These are phyloP conservation scores for Centruroides sculpturatus DNA, from an alignment of 1,140 invertebrate genomes.

Conservation along the genomic window DNA sequence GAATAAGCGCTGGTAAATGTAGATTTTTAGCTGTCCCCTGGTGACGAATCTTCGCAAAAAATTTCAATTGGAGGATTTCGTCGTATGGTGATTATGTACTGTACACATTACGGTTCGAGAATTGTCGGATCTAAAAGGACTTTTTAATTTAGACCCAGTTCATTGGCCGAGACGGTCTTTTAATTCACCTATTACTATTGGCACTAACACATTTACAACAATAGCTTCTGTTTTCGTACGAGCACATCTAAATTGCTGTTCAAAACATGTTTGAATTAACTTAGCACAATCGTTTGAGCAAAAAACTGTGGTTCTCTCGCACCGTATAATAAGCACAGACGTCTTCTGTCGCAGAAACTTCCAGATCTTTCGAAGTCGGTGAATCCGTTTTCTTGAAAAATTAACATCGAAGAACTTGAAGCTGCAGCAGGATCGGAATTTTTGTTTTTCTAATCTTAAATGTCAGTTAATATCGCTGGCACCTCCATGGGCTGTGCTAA, in stretches of 20 bases:
- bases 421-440: not conserved
- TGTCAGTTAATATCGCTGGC: conserved; percentile 3
- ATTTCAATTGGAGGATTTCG: too few relatives aligned
- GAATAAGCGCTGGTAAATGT: too few relatives aligned
- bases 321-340: not conserved
- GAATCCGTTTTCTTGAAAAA: conserved; percentile 1
- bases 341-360: not conserved
- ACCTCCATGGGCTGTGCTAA: not conserved
- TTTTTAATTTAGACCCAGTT: too few relatives aligned
- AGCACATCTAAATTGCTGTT: not conserved
- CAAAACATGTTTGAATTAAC: conserved; percentile 6
- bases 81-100: too few relatives aligned
- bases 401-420: conserved; percentile 1
- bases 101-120: too few relatives aligned
- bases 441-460: conserved; percentile 6
- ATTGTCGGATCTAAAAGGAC: too few relatives aligned
- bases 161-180: too few relatives aligned
- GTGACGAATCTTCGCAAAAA: too few relatives aligned
- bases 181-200: too few relatives aligned
- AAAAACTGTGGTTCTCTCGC: conserved; percentile 3
- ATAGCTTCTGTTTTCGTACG: too few relatives aligned
- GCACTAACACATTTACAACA: too few relatives aligned
- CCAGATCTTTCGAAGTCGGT: conserved; percentile 4
- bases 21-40: too few relatives aligned
- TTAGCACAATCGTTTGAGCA: not conserved